These are phyloP conservation scores for Caenorhabditis becei DNA, from an alignment of 2,888 invertebrate genomes.

Conservation along the genomic window DNA sequence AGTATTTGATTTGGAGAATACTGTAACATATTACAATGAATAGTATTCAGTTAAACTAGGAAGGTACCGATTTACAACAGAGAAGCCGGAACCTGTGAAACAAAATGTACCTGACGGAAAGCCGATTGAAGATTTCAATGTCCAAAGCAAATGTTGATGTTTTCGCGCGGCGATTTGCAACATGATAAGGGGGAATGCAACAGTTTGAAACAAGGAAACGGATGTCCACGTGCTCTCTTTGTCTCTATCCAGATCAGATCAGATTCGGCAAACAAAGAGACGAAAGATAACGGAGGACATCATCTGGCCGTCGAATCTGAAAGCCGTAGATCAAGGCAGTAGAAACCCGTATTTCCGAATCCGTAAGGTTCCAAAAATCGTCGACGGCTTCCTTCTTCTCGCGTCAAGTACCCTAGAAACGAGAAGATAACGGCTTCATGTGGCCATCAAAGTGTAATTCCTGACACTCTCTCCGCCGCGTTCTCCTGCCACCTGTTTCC, in stretches of 20 bases:
- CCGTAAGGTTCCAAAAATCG: slow-evolving; percentile 57
- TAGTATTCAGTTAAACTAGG: no score
- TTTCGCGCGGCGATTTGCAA: no score
- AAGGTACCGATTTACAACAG: no score
- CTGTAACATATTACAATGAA: no score
- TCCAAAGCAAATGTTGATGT: no score
- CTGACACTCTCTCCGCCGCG: slow-evolving; percentile 29
- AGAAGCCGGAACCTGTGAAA: no score
- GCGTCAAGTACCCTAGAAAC: background rate
- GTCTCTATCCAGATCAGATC: background rate
- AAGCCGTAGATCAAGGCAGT: slow-evolving; percentile 40
- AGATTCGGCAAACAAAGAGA: slow-evolving; percentile 3
- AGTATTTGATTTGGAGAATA: no score
- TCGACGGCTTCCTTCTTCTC: background rate
- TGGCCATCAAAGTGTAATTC: slow-evolving; percentile 27
- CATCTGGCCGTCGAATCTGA: slow-evolving; percentile 6
- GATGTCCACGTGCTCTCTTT: background rate
- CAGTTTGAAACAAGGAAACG: background rate
- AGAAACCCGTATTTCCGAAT: slow-evolving; percentile 45
- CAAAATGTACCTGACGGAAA: no score
- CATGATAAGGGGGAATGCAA: background rate
- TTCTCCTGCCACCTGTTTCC: slow-evolving; percentile 43
- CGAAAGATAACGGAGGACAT: background rate
- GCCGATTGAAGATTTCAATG: no score
- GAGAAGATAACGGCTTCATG: slow-evolving; percentile 3